These are phyloP conservation scores for Apis florea DNA, from an alignment of 1,140 invertebrate genomes.

Conservation along the genomic window DNA sequence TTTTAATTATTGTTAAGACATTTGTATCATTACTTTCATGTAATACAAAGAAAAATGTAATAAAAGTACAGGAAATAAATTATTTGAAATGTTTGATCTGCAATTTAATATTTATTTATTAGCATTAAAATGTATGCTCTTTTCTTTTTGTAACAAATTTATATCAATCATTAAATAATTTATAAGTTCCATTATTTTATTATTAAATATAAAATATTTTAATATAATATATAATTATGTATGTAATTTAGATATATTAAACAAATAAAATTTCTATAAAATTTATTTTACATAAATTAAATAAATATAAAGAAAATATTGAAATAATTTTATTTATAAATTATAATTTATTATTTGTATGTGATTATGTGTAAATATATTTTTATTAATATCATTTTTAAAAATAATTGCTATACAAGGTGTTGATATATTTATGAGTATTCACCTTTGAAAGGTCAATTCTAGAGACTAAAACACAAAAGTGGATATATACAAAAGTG, in stretches of 20 bases:
- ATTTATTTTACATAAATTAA: no score
- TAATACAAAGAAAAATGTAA: conserved; percentile 2
- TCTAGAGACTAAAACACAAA: no score
- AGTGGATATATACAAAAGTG: no score
- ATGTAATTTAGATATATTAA: background rate
- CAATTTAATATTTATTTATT: background rate
- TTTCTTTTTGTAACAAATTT: background rate
- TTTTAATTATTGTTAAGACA: conserved; percentile 2
- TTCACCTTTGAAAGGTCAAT: no score
- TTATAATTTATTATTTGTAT: no score
- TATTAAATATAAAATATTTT: no score
- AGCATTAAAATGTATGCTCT: background rate
- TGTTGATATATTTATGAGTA: no score
- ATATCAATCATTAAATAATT: background rate
- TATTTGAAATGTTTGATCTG: conserved; percentile 19
- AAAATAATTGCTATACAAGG: no score
- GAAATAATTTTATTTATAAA: background rate
- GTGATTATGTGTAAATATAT: no score
- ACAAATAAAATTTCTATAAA: background rate
- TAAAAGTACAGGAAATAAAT: conserved; percentile 30
- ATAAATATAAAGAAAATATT: background rate
- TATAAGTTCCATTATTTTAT: background rate
- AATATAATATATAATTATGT: background rate
- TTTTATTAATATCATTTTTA: no score
- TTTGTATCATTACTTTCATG: conserved; percentile 6